phyloP scores from a whole-genome alignment of 2,888 invertebrate genomes.

The Osmoderma eremita region DNA sequence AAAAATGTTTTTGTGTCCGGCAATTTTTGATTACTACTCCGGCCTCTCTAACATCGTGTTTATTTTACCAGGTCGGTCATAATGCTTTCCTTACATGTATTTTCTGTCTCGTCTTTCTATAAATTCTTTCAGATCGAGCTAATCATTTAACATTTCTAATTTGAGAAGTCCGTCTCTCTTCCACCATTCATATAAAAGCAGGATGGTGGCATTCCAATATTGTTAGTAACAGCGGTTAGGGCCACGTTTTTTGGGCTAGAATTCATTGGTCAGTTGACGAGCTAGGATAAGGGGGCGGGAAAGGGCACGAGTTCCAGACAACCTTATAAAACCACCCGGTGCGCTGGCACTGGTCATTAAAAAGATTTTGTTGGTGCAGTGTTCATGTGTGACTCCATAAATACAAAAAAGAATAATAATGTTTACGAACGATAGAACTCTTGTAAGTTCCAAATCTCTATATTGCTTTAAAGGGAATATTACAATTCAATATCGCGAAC shows the following conservation, averaged over 20 bases:
- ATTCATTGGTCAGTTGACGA: constrained; percentile 40
- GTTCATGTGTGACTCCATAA: constrained; percentile 28
- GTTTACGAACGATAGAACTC: constrained; percentile 29
- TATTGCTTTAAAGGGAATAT: neutral
- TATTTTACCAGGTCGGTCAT: constrained; percentile 27
- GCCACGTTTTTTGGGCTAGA: constrained; percentile 33
- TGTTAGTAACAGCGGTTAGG: constrained; percentile 39
- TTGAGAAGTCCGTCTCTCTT: constrained; percentile 27
- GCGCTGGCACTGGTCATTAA: constrained; percentile 40
- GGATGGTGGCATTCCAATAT: constrained; percentile 38
- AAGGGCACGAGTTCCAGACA: constrained; percentile 42
- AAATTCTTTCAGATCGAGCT: constrained; percentile 35
- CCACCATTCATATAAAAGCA: constrained; percentile 16
- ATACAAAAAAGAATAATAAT: constrained; percentile 35
- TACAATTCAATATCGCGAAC: neutral
- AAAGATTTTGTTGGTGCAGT: constrained; percentile 40
- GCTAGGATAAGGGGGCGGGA: constrained; percentile 38
- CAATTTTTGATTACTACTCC: constrained; percentile 26
- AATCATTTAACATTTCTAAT: constrained; percentile 37
- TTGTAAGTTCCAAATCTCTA: constrained; percentile 30
- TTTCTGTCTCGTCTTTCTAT: constrained; percentile 28
- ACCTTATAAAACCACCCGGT: constrained; percentile 43
- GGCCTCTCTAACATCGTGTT: constrained; percentile 13
- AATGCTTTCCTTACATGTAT: constrained; percentile 24
- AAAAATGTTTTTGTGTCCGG: neutral